Base-by-base conservation (phyloP, 2,113 vertebrate species). In the Ancistrus triradiatus region DNA sequence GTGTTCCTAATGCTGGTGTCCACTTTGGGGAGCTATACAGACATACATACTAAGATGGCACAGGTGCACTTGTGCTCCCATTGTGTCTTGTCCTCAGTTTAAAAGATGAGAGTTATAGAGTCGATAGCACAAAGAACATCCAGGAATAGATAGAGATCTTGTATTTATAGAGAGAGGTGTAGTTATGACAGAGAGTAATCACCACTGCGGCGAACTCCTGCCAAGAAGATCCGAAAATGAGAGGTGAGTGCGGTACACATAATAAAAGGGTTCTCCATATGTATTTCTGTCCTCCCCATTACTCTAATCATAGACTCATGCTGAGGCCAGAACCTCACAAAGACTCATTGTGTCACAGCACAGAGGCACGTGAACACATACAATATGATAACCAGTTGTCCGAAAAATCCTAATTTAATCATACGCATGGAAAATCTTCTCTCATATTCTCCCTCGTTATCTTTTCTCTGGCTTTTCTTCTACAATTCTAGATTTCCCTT, bases 321-420 rank as follows among this genome's bases (percentile, higher is more conserved):
- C 59, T 27, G 73, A 63, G 53, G 78, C 77, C 83, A 69, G 75
- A 50, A 35, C 72, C 76, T 77, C 69, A 87, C 84, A 88, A 85
- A 85, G 84, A 70, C 77, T 76, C 79, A 82, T 83, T 87, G 83
- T 87, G 40, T 69, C 18, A 38, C 57, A 72, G 78, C 77, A 61
- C 40, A 84, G 72, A 80, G 70, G 59, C 65, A 67, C 42, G 24
- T 59, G 25, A n/a, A 51, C n/a, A 15, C 68, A 58, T 15, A 31
- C 27, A 31, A 7, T 31, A 31, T 38, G 13, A 59, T 65, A 25
- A 48, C 13, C 19, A 60, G 11, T 37, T 17, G 11, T 25, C 22
- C 25, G 1, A 28, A 18, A 15, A 59, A 35, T 33, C 25, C n/a
- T 7, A 21, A 53, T 21, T 35, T 61, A 47, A 57, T 57, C 27